Percentiles rank a stretch among this genome's conserved stretches.
phyloP scores from a whole-genome alignment of 2,113 vertebrate species.

The Thermophis baileyi region DNA sequence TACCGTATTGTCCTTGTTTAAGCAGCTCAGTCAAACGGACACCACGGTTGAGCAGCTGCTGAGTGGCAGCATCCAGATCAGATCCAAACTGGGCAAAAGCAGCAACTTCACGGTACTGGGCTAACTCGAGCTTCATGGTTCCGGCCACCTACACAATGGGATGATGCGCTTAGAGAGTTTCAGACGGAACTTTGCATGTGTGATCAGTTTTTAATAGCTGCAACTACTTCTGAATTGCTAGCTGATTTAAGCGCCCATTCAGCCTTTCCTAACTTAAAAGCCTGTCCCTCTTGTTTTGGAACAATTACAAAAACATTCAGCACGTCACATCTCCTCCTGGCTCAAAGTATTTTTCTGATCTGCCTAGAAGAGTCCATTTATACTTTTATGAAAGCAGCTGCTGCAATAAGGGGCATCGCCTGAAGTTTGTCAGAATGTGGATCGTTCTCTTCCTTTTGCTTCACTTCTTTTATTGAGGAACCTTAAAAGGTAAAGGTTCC shows the following conservation, averaged over 20 bases:
- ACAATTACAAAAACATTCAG: neutral
- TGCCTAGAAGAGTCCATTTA: too few relatives aligned
- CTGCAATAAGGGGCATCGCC: neutral
- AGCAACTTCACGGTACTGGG: constrained; percentile 96
- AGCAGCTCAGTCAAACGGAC: constrained; percentile 94
- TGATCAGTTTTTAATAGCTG: neutral
- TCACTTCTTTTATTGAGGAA: neutral
- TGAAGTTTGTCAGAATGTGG: neutral
- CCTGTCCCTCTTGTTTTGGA: neutral
- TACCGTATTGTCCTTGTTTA: constrained; percentile 97
- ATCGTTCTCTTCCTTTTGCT: neutral
- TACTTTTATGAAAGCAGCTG: neutral
- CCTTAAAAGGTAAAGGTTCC: too few relatives aligned
- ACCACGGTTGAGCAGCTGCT: constrained; percentile 92
- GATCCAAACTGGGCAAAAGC: constrained; percentile 98
- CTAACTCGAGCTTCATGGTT: constrained; percentile 97
- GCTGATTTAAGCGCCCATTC: neutral
- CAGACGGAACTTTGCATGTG: neutral
- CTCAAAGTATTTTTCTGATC: neutral
- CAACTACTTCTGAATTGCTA: neutral
- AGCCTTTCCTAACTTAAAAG: neutral
- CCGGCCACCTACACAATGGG: constrained; percentile 82
- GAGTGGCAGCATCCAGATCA: constrained; percentile 93
- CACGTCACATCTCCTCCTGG: neutral
- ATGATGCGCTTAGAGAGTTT: neutral